A percentile compares a stretch with the other conserved stretches of the same genome.
phyloP scores from a whole-genome alignment of 2,113 vertebrate genomes.

The Vicugna pacos region DNA sequence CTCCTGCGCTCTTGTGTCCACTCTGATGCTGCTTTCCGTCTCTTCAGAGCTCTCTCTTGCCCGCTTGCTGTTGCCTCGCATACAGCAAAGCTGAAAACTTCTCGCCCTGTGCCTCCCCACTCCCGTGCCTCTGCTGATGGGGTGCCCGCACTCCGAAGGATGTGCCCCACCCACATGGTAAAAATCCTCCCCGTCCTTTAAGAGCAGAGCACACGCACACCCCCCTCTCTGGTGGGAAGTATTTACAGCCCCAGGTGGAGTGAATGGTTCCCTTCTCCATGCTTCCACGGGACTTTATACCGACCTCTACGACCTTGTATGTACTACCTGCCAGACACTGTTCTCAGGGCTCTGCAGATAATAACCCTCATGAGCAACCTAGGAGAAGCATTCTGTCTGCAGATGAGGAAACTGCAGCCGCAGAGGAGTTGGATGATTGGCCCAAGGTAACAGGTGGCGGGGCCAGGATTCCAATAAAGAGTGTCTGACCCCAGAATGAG shows the following conservation, averaged over 20 bases:
- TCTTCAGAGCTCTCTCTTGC: neutral
- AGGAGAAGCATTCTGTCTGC: neutral
- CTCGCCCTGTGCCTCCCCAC: neutral
- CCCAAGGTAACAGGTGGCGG: neutral
- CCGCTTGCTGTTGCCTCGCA: neutral
- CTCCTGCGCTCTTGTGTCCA: neutral
- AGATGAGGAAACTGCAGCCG: neutral
- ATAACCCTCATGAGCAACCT: neutral
- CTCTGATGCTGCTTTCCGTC: neutral
- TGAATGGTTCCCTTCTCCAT: neutral
- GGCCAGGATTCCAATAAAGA: neutral
- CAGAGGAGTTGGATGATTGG: neutral
- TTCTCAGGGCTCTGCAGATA: neutral
- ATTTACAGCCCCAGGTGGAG: neutral
- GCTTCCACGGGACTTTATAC: neutral
- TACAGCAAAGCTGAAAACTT: neutral
- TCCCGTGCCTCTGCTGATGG: neutral
- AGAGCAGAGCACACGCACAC: neutral
- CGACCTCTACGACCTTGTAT: neutral
- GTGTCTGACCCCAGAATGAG: neutral
- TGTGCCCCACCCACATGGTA: fast-evolving
- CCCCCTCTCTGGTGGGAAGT: neutral
- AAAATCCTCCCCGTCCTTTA: neutral
- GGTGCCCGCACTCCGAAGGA: neutral
- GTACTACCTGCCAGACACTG: neutral